Base-by-base conservation (phyloP, 2,888 invertebrate species). In the Malachius bipustulatus region DNA sequence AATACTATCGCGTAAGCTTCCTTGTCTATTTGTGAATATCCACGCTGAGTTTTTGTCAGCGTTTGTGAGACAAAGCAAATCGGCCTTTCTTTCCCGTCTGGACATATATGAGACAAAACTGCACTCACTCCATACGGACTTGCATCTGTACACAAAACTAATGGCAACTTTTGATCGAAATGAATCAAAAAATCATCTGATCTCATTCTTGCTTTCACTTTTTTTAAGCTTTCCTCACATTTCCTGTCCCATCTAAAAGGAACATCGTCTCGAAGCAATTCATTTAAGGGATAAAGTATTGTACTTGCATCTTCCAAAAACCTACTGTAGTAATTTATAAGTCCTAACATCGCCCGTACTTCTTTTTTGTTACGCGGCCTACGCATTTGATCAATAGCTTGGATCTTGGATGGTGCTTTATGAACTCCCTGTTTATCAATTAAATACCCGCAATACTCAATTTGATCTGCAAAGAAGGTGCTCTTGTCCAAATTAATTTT, bases 51-150 rank as follows among this genome's bases (percentile, higher is more conserved):
- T 33, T 41, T 42, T 9, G 49, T 51, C 10, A 61, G 39, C 1
- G 51, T 49, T 38, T 51, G 43, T 14, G 56, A 58, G 1, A 56
- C 55, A 45, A 53, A 59, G 3, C 51, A 51, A 28, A 59, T 52
- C 2, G 57, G 56, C 41, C 49, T 39, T 38, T 57, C 54, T 13
- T 41, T 37, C 9, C 51, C 50, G 43, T 57, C 48, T 8, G n/a
- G 6, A n/a, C n/a, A n/a, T 19, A 8, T 19, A 19, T n/a, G 24
- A 8, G 24, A 19, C n/a, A 19, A 19, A 8, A 19, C 53, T 4
- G 56, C 46, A n/a, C 52, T 55, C 26, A 51, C 35, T 26, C 55
- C 55, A 11, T 36, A 38, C 8, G 50, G 51, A 26, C 53, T 55
- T 8, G 56, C 55, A 43, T 58, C 56, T 13, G 52, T 50, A 6